Evolutionary conservation across 1,140 invertebrate species (phyloP), one percentile per base, ranked within the genome.

Genomic region (Gerris buenoi): DNA sequence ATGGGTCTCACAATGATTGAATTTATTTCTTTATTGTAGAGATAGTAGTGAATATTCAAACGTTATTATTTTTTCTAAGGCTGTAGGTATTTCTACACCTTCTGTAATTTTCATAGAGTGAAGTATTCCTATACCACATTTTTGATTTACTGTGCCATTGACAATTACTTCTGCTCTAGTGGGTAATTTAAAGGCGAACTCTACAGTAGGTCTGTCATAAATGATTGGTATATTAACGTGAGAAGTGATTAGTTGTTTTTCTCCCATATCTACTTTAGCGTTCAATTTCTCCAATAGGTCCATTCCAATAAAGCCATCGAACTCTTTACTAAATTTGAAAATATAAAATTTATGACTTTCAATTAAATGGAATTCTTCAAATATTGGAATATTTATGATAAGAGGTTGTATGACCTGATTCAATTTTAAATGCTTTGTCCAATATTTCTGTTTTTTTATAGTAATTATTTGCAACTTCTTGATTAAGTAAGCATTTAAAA

Each of bases 261-360:
- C 18, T 46, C 5, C 5, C 33, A 46, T n/a, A n/a, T n/a, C n/a
- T n/a, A n/a, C n/a, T n/a, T n/a, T n/a, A n/a, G n/a, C n/a, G n/a
- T 46, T 46, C 18, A 46, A 46, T 18, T 46, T 46, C 18, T 46
- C 5, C 18, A 46, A 46, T 46, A 46, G 18, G 18, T 46, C 33
- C 5, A 46, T 46, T 46, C 33, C 33, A 5, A 46, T 27, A 26
- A 63, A 18, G 18, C 61, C 25, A 25, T 26, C 61, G 27, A 63
- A 25, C 18, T 63, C 61, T 27, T 63, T 26, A 14, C 23, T 25
- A 27, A 63, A 25, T 23, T 26, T 26, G 18, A 63, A 63, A 3
- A 63, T 18, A 63, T 63, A 63, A 63, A 63, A 14, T 63, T 63
- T 25, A 63, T 14, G 25, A 3, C 26, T 23, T 63, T 63, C 5